Conservation (phyloP, 1,140 invertebrate species). For the Heliconius hermathena region DNA sequence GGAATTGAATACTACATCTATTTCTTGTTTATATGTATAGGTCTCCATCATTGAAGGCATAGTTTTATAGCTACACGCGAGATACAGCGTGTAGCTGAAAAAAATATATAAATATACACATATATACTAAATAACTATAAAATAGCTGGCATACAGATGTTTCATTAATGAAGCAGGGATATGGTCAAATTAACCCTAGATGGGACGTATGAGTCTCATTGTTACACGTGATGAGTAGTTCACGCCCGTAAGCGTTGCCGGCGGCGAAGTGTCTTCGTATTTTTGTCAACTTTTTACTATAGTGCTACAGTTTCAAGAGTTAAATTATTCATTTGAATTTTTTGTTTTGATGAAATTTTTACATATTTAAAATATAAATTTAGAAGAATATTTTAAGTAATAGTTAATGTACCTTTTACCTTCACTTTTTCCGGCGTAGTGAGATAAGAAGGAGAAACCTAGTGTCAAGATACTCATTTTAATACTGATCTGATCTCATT, state of each 20-base stretch:
- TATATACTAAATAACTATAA: neutral
- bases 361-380: neutral
- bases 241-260: neutral
- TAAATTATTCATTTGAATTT: neutral
- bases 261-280: conserved; percentile 20
- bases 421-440: no score
- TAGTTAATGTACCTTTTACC: no score
- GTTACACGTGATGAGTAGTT: conserved; percentile 20
- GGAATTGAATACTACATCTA: no score
- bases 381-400: no score
- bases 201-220: conserved; percentile 8
- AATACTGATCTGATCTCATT: no score
- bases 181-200: conserved; percentile 14
- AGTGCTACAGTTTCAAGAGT: conserved; percentile 22
- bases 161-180: conserved; percentile 9
- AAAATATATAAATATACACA: no score
- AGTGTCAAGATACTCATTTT: no score
- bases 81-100: no score
- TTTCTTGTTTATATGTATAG: no score
- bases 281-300: conserved; percentile 25
- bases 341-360: neutral
- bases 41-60: no score
- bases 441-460: no score
- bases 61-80: no score
- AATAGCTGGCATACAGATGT: neutral